Evolutionary conservation across 1,140 invertebrate species (phyloP).

Genomic region (Drosophila tropicalis): DNA sequence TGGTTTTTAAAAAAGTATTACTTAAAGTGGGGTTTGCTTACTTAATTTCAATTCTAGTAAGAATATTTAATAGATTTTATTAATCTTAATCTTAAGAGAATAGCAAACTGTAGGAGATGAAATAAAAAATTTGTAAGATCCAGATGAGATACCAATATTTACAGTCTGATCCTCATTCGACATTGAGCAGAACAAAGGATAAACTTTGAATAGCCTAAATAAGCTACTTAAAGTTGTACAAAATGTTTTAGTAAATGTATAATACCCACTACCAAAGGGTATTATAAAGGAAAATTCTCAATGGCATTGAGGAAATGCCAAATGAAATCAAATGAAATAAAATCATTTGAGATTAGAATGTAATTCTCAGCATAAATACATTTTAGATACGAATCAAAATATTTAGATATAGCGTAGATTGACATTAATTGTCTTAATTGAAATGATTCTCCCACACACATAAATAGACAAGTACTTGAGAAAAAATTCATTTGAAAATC

Average conservation of each 20-base stretch:
- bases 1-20: no score
- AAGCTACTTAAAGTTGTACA: no score
- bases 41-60: no score
- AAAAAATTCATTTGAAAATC: not conserved
- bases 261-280: not conserved
- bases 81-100: no score
- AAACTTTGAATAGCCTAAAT: no score
- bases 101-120: no score
- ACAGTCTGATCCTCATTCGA: no score
- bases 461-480: conserved; percentile 5
- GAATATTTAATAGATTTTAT: no score
- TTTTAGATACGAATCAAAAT: conserved; percentile 40
- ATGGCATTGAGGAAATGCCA: not conserved
- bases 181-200: no score
- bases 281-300: not conserved
- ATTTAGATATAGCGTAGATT: conserved; percentile 55
- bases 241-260: not conserved
- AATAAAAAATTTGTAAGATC: no score
- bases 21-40: no score
- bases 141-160: no score
- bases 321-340: conserved; percentile 62
- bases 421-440: conserved; percentile 79
- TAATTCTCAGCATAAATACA: conserved; percentile 43
- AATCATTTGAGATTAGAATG: conserved; percentile 53
- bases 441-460: conserved; percentile 20